Base-by-base conservation (phyloP, 2,888 invertebrate species). In the Vannuccia rotundouncinata region DNA sequence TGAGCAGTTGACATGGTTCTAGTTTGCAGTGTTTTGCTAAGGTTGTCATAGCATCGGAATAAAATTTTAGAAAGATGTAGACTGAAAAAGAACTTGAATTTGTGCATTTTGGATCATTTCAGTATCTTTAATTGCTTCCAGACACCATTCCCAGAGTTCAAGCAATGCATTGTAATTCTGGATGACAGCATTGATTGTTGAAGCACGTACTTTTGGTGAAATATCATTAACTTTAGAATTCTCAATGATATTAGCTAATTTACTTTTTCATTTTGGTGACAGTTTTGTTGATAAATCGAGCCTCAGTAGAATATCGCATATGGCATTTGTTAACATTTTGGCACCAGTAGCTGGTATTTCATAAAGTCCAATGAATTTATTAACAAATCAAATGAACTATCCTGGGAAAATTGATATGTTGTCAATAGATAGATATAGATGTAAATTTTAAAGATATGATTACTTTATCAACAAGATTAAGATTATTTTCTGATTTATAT, bases 101-200 rank as follows among this genome's bases (percentile, higher is more conserved):
- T 45, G 45, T 45, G 45, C 45, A 45, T 45, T 45, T 45, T 17
- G 45, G 45, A 45, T 45, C 66, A 66, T 66, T 66, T 66, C 66
- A 66, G 66, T 66, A 66, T 66, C 66, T 66, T 66, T 66, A 66
- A 66, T 66, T 66, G 22, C 25, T 66, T 66, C 66, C 66, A 66
- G 66, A 66, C 66, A 66, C 66, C 66, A n/a, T 66, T 66, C 66
- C 66, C 66, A 66, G 66, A 66, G 66, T 66, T 66, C 66, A 66
- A 5, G 10, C 25, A 66, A 66, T 66, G 66, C 13, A 66, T 66
- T 66, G 66, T 66, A 66, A 66, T 66, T 66, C 10, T 66, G 66
- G 5, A 66, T 66, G 66, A 66, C 66, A 66, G 66, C 66, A 66
- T 66, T 66, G 66, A 22, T 66, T 66, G 66, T 66, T 66, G 66